Conservation (phyloP, 2,797 vertebrate genomes). For the Caiman crocodilus region DNA sequence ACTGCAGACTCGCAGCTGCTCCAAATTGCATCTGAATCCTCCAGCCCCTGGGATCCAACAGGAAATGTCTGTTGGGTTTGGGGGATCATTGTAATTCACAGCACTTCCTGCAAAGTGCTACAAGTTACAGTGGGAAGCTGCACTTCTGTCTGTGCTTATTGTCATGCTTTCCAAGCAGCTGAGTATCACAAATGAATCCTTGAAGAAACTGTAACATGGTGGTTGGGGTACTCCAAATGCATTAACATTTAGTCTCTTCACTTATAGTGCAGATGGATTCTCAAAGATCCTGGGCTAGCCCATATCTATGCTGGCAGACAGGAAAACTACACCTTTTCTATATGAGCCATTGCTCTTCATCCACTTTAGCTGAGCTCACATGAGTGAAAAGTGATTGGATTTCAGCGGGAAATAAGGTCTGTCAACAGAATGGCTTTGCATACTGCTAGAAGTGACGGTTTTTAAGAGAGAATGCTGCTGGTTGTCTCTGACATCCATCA, state of each 20-base stretch:
- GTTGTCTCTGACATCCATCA: background rate
- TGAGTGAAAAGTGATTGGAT: background rate
- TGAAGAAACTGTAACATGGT: background rate
- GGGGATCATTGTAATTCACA: too few species aligned
- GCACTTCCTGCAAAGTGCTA: too few species aligned
- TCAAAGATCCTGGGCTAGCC: background rate
- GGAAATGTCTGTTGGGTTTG: too few species aligned
- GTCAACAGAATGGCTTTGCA: background rate
- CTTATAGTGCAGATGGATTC: background rate
- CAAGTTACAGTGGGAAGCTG: too few species aligned
- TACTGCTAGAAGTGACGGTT: background rate
- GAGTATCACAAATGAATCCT: background rate
- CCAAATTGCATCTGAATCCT: too few species aligned
- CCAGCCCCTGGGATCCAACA: too few species aligned
- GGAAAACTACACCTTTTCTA: background rate
- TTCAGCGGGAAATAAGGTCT: background rate
- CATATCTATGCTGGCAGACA: background rate
- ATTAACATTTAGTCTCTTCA: background rate
- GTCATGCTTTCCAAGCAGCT: background rate
- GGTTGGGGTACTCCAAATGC: background rate
- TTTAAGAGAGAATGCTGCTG: background rate
- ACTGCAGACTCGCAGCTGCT: too few species aligned
- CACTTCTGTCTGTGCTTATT: too few species aligned
- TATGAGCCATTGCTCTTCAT: background rate
- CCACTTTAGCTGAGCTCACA: background rate